phyloP scores from a whole-genome alignment of 2,113 vertebrate genomes.

The Eurypyga helias region DNA sequence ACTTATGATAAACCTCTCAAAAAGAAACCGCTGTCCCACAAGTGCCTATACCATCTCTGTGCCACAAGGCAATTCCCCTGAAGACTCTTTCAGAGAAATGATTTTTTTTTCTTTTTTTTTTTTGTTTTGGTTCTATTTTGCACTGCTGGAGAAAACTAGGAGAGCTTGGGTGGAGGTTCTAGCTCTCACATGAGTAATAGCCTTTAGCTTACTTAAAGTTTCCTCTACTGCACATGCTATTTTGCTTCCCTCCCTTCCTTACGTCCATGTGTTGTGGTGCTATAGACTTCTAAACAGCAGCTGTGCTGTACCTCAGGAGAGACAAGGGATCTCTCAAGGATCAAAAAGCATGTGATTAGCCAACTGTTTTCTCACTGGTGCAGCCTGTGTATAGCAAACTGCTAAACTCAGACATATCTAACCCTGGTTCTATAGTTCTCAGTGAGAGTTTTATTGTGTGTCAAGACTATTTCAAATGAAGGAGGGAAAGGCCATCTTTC shows the following conservation, averaged over 20 bases:
- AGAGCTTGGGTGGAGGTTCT: conserved; percentile 33
- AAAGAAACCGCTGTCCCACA: background rate
- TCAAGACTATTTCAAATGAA: background rate
- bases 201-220: conserved; percentile 49
- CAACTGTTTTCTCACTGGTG: background rate
- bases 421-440: background rate
- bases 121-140: background rate
- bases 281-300: conserved; percentile 1
- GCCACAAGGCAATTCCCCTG: background rate
- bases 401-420: background rate
- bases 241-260: conserved; percentile 39
- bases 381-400: background rate
- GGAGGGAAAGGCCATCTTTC: background rate
- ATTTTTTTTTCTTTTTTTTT: no score
- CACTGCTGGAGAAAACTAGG: background rate
- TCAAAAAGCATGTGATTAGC: background rate
- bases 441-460: background rate
- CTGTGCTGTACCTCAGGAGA: background rate
- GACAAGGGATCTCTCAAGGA: background rate
- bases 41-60: background rate
- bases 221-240: conserved; percentile 13
- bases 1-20: background rate
- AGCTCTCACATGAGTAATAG: conserved; percentile 34
- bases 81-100: background rate
- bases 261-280: background rate